These are phyloP conservation scores for Slavum lentiscoides DNA, from an alignment of 2,888 invertebrate species.

Conservation along the genomic window DNA sequence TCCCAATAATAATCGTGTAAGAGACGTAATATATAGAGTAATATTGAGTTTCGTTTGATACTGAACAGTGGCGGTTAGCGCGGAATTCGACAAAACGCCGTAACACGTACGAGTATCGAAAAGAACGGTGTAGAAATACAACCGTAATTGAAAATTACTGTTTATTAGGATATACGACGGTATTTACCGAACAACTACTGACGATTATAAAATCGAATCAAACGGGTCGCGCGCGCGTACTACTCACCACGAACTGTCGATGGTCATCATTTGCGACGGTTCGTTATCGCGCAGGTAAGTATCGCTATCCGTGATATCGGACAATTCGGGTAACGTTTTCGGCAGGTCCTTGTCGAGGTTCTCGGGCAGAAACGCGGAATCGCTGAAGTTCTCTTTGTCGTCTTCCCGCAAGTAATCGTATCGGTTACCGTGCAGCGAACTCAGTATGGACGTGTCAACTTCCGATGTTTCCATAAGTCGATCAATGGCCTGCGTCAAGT, in stretches of 20 bases:
- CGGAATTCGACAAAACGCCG: too few species aligned
- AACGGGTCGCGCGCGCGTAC: neutral
- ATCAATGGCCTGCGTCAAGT: neutral
- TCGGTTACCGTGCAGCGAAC: conserved; percentile 45
- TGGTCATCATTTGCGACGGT: conserved; percentile 59
- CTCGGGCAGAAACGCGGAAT: conserved; percentile 25
- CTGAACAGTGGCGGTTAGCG: too few species aligned
- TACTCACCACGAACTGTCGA: conserved; percentile 61
- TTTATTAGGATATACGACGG: neutral
- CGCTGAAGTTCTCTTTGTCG: conserved; percentile 29
- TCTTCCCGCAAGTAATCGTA: conserved; percentile 43
- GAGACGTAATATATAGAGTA: too few species aligned
- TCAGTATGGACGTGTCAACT: conserved; percentile 42
- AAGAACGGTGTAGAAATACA: neutral
- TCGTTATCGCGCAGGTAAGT: conserved; percentile 9
- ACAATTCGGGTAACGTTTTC: conserved; percentile 39
- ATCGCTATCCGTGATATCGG: conserved; percentile 35
- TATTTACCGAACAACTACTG: neutral
- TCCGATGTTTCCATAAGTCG: conserved; percentile 51
- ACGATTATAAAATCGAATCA: neutral
- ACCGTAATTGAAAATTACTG: neutral
- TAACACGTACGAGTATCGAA: neutral
- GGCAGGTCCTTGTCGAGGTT: conserved; percentile 41
- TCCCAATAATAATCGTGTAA: too few species aligned
- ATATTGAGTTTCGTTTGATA: too few species aligned